Conservation (phyloP, 2,113 vertebrate species). For the Empidonax traillii region DNA sequence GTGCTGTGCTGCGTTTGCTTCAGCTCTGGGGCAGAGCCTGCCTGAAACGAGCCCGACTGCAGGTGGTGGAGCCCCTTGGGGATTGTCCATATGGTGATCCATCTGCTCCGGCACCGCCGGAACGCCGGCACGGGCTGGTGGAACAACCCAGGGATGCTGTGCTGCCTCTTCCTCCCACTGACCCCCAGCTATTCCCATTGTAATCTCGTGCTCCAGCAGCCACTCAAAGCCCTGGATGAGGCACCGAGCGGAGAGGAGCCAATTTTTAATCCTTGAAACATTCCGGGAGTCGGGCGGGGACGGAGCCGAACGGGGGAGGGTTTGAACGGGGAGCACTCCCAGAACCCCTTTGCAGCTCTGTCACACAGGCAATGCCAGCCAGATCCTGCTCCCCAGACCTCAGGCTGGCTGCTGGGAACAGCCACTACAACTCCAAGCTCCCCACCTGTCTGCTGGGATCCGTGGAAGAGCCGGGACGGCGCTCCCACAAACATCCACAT, state of each 20-base stretch:
- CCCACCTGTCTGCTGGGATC: not conserved
- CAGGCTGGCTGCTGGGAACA: not conserved
- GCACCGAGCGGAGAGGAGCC: not conserved
- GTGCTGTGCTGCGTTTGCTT: conserved; percentile 21
- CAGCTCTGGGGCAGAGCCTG: conserved; percentile 48
- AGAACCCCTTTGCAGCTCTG: not conserved
- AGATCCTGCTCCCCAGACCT: not conserved
- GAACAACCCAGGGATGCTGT: not conserved
- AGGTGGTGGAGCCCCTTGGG: conserved; percentile 57
- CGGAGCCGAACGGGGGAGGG: fast-evolving
- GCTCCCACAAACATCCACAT: not conserved
- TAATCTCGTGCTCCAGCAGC: not conserved
- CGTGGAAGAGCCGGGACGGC: too few species aligned
- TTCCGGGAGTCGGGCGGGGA: fast-evolving
- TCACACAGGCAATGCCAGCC: not conserved
- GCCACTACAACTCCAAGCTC: not conserved
- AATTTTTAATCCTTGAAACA: not conserved
- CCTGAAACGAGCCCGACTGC: conserved; percentile 51
- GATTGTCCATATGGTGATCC: conserved; percentile 63
- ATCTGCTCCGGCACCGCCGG: conserved; percentile 58
- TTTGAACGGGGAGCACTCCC: not conserved
- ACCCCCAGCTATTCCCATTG: not conserved
- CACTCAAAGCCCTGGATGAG: not conserved
- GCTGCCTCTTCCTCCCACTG: not conserved
- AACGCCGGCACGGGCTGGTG: not conserved